Percentiles rank a stretch among this genome's conserved stretches.
phyloP scores from a whole-genome alignment of 2,888 invertebrate species.

The Noctuana brunneofusca region DNA sequence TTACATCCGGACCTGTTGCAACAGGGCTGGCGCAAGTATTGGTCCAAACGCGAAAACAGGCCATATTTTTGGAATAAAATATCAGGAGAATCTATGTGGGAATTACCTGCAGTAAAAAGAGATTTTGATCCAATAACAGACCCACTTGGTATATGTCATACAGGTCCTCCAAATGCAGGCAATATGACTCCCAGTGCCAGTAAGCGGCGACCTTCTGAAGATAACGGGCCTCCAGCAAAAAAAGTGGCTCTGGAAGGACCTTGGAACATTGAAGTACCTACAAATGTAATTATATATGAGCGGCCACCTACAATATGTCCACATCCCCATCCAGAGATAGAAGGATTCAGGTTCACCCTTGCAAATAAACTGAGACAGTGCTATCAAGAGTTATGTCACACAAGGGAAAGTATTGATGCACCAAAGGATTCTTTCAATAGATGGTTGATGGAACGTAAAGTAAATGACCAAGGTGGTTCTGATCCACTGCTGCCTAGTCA shows the following conservation, averaged over 20 bases:
- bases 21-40: slow-evolving; percentile 98
- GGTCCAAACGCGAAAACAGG: slow-evolving; percentile 97
- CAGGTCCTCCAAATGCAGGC: slow-evolving; percentile 69
- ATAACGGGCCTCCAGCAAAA: slow-evolving; percentile 90
- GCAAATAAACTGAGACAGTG: slow-evolving; percentile 93
- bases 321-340: slow-evolving; percentile 97
- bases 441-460: slow-evolving; percentile 98
- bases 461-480: slow-evolving; percentile 91
- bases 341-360: slow-evolving; percentile 91
- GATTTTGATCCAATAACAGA: slow-evolving; percentile 96
- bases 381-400: slow-evolving; percentile 96
- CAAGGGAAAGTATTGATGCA: slow-evolving; percentile 95
- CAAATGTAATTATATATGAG: slow-evolving; percentile 95
- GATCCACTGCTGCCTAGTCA: slow-evolving; percentile 96
- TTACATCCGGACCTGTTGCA: slow-evolving; percentile 83
- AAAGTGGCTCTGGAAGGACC: slow-evolving; percentile 94
- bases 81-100: slow-evolving; percentile 98
- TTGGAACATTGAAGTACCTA: slow-evolving; percentile 97
- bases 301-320: slow-evolving; percentile 92
- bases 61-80: slow-evolving; percentile 98
- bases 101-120: slow-evolving; percentile 92
- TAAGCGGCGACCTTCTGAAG: slow-evolving; percentile 91
- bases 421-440: slow-evolving; percentile 98
- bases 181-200: slow-evolving; percentile 82
- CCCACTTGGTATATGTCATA: slow-evolving; percentile 91